Evolutionary conservation across 2,888 invertebrate species (phyloP).

Genomic region (Schrankia costaestrigalis): DNA sequence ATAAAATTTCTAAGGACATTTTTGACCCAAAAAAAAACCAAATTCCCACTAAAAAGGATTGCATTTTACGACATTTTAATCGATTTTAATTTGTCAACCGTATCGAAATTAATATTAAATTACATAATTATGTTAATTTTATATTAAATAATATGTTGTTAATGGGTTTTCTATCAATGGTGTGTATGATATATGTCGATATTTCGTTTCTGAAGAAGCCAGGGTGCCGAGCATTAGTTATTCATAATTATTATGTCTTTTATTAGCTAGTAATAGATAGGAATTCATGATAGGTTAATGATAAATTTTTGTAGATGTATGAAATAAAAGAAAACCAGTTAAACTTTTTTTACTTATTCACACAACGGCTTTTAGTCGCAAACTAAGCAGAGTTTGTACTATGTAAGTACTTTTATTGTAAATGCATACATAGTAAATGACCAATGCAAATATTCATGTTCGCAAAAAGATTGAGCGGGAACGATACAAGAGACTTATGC

Average conservation of each 20-base stretch:
- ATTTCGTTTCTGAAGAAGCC: constrained; percentile 30
- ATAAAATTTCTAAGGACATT: constrained; percentile 7
- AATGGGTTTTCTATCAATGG: constrained; percentile 26
- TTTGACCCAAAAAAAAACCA: constrained; percentile 3
- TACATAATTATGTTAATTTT: constrained; percentile 53
- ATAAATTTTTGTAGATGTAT: too few relatives aligned
- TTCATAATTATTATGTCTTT: constrained; percentile 19
- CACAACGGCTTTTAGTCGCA: too few relatives aligned
- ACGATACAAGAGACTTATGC: too few relatives aligned
- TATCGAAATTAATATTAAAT: constrained; percentile 54
- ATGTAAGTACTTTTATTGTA: too few relatives aligned
- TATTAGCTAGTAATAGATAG: constrained; percentile 8
- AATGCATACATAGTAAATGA: too few relatives aligned
- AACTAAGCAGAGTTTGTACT: too few relatives aligned
- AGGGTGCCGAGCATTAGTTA: constrained; percentile 27
- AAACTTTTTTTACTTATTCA: too few relatives aligned
- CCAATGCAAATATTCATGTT: too few relatives aligned
- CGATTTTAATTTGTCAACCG: constrained; percentile 66
- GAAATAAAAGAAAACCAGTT: too few relatives aligned
- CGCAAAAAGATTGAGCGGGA: too few relatives aligned
- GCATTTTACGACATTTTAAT: constrained; percentile 45
- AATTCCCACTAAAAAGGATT: constrained; percentile 22
- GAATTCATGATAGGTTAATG: constrained; percentile 18
- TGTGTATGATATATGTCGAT: constrained; percentile 26
- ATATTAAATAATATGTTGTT: constrained; percentile 31